Conservation (phyloP, 2,113 vertebrate species). For the Phalacrocorax pelagicus region DNA sequence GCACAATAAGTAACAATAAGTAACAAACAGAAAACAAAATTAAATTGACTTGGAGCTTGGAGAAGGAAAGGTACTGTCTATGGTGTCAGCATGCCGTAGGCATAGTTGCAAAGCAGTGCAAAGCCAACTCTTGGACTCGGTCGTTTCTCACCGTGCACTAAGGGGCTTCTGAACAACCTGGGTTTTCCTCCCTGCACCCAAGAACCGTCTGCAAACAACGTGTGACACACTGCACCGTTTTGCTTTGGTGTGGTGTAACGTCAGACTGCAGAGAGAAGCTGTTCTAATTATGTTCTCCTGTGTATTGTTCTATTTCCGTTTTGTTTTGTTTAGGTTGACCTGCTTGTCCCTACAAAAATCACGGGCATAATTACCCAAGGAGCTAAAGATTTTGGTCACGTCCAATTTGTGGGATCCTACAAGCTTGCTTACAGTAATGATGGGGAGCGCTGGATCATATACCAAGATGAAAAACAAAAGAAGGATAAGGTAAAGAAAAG, state of each 20-base stretch:
- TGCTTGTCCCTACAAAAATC: slow-evolving; percentile 91
- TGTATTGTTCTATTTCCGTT: not conserved
- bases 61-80: not conserved
- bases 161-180: not conserved
- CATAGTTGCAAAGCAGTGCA: not conserved
- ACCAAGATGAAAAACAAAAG: slow-evolving; percentile 95
- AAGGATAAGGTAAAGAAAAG: slow-evolving; percentile 90
- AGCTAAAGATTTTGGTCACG: slow-evolving; percentile 97
- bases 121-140: not conserved
- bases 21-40: not conserved
- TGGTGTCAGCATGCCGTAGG: not conserved
- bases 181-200: not conserved
- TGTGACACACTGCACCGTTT: not conserved
- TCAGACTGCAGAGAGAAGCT: not conserved
- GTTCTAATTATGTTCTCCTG: not conserved
- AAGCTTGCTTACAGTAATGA: slow-evolving; percentile 95
- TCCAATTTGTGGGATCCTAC: slow-evolving; percentile 98
- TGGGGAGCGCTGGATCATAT: slow-evolving; percentile 89
- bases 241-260: not conserved
- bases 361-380: slow-evolving; percentile 98
- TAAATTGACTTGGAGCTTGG: not conserved
- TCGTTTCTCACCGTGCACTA: not conserved
- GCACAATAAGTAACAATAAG: not conserved
- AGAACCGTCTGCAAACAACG: not conserved
- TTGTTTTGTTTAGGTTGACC: slow-evolving; percentile 82